Evolutionary conservation across 2,888 invertebrate genomes (phyloP), one percentile per base, ranked within the genome.

Genomic region (Lucinisca nassula): DNA sequence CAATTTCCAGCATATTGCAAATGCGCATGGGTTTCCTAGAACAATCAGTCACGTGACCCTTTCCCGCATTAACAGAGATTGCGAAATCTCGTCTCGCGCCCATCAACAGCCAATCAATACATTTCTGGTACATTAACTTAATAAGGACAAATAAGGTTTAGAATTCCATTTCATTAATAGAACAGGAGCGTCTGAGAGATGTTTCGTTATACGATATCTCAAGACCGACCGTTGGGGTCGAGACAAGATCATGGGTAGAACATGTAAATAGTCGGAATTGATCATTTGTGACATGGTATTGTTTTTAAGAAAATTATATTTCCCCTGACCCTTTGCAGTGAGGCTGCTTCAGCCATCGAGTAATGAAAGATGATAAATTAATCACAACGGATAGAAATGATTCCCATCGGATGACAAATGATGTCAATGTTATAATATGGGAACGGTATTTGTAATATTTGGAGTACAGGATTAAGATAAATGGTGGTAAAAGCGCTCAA

Each of bases 271-370:
- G 85, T 75, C 80, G 67, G 76, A 83, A 72, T 72, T 81, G 85
- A 81, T 90, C 87, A 87, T 87, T 85, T 85, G 90, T 87, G 90
- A 90, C 87, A 87, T 76, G 82, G 90, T 88, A 90, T 90, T 90
- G 90, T 90, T 90, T 90, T 90, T 90, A 90, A 85, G 87, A 87
- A 87, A 90, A 90, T 90, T 90, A 87, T 87, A 87, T 86, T 86
- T 86, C 87, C 79, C 79, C 85, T 37, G 81, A 75, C 82, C 85
- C 84, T 73, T 87, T 87, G 84, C 84, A 81, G 76, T 45, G 37
- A 37, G 84, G 70, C 78, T 85, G 78, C 61, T 73, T 84, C 85
- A 84, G 80, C 79, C 87, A 82, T 89, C 89, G 82, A 58, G 70
- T 8, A 21, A 35, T 27, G 35, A 17, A 24, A 24, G 35, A 67